These are phyloP conservation scores for Bos taurus DNA, from an alignment of 2,113 vertebrate species.

Conservation along the genomic window DNA sequence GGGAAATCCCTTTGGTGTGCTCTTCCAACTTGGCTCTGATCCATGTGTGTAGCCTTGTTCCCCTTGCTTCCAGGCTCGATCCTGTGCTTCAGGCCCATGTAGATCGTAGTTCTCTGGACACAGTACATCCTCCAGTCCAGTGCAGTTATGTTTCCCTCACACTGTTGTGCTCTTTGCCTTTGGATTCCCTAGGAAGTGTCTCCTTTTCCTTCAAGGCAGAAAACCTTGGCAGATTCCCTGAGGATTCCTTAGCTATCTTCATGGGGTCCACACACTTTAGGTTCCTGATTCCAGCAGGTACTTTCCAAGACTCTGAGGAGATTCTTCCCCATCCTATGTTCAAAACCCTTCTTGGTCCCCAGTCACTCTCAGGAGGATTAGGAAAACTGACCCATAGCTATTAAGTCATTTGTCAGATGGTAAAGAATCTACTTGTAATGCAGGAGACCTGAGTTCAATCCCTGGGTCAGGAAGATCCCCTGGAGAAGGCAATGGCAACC, in stretches of 20 bases:
- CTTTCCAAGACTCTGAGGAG: background rate
- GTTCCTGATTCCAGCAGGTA: background rate
- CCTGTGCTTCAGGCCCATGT: background rate
- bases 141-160: rapidly evolving
- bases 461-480: background rate
- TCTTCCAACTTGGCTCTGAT: background rate
- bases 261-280: background rate
- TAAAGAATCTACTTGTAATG: background rate
- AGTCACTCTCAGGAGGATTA: background rate
- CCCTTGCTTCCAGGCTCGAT: background rate
- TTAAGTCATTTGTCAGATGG: background rate
- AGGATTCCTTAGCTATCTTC: background rate
- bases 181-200: background rate
- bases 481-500: background rate
- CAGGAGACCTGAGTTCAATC: background rate
- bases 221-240: background rate
- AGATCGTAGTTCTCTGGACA: too few relatives aligned
- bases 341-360: background rate
- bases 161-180: background rate
- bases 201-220: background rate
- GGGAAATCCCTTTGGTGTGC: rapidly evolving
- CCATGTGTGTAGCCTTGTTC: too few relatives aligned
- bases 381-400: background rate
- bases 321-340: background rate
- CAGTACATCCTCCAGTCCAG: rapidly evolving